Evolutionary conservation across 2,113 vertebrate genomes (phyloP).

Genomic region (Colius striatus): DNA sequence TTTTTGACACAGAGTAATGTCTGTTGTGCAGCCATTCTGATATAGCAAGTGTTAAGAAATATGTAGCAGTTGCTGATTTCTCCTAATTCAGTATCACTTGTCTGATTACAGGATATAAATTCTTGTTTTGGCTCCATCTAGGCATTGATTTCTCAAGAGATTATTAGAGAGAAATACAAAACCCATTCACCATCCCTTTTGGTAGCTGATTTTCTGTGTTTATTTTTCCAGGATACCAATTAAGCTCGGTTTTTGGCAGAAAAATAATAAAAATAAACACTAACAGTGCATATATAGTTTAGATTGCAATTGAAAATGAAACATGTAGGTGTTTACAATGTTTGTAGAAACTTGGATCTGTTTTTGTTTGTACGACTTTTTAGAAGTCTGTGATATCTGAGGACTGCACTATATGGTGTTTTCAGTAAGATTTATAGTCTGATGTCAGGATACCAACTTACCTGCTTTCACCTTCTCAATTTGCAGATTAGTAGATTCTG

Average conservation of each 20-base stretch:
- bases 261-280: neutral
- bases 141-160: neutral
- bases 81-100: neutral
- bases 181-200: neutral
- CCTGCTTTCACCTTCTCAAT: neutral
- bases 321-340: neutral
- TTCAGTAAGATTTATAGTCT: neutral
- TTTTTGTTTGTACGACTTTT: neutral
- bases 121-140: neutral
- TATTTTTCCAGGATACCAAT: neutral
- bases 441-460: neutral
- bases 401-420: neutral
- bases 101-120: neutral
- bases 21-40: neutral
- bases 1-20: neutral
- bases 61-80: neutral
- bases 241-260: neutral
- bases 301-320: neutral
- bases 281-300: neutral
- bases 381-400: neutral
- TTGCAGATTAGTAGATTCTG: neutral
- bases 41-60: neutral
- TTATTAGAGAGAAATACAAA: neutral
- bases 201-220: neutral
- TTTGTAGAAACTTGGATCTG: neutral